Base-by-base conservation (phyloP, 2,797 vertebrate species). In the Muraenolepis orangiensis region DNA sequence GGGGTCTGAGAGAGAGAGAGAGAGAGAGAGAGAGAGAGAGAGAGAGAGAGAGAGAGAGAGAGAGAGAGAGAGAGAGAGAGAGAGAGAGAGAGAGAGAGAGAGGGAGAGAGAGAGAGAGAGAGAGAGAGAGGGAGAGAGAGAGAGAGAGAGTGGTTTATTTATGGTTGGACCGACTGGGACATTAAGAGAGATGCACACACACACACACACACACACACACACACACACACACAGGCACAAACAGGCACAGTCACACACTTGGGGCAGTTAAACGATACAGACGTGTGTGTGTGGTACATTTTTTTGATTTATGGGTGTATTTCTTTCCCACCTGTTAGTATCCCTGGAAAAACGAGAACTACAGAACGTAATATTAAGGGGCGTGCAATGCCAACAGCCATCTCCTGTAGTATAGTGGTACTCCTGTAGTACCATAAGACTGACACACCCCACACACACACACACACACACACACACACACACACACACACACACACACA, bases 1-100 rank as follows among this genome's bases (percentile, higher is more conserved):
- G 76, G 95, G 89, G 77, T 97, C 96, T 95, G 81, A 79, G 68
- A 32, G 34, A 76, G 79, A 83, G 66, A 79, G 14, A 73, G 11
- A 74, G 13, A 10, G 76, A 2, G 71, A 2, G 72, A 51, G 4
- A 6, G n/a, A 29, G 18, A 38, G 18, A 34, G 64, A 66, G 64
- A 30, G 64, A 28, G 64, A 16, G 4, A 20, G 42, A 51, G 13
- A 51, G 13, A 2, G 57, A 61, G 57, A 61, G 20, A 61, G 57
- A 61, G 40, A 40, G 38, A 40, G 38, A 40, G 38, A 40, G 38
- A 40, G 38, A 40, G 38, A 40, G 38, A 40, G 38, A 40, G 38
- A 40, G 12, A 14, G 38, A 40, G 12, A 40, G 38, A 40, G 38
- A 40, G 38, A 40, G 38, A 40, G 38, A 34, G 32, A 34, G 5